Evolutionary conservation across 1,140 invertebrate genomes (phyloP), one percentile per base, ranked within the genome.

Genomic region (Chelonus insularis): DNA sequence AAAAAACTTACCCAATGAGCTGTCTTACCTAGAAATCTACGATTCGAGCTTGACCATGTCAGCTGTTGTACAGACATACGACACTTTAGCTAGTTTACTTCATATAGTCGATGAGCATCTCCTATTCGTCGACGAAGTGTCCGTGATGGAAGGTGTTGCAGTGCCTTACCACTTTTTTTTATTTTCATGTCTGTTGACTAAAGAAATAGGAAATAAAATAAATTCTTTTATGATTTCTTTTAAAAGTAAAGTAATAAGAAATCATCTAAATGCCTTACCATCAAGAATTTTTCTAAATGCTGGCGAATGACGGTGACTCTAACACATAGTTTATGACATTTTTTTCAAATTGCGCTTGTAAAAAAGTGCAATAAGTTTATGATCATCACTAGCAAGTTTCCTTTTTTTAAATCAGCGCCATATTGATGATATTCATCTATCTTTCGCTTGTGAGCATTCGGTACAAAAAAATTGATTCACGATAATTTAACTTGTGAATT

Each of bases 1-100:
- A 23, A 29, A n/a, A n/a, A n/a, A n/a, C n/a, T 52, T 60, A 60
- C 50, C 65, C 62, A 66, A 14, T 63, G 57, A 36, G 14, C 57
- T 47, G 65, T 66, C 25, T 63, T 57, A 1, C 57, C 62, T 29
- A 66, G 12, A 8, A 64, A 66, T n/a, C 62, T 57, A 41, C 62
- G 62, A 41, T 54, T 61, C 8, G 18, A 25, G 21, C 37, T 52
- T 8, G 58, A 58, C 62, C 62, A 66, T 25, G 57, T 60, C 64
- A 43, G 64, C 64, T 52, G 55, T 61, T 39, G 62, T 64, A 37
- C 65, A 64, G 16, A 67, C 50, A 54, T 61, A 60, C 41, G 1
- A 7, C 25, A 45, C 16, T 6, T 7, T 29, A 9, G 20, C 9
- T 34, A 57, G 9, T 32, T 8, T 12, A 16, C 4, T 20, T 8